Conservation (phyloP, 2,888 invertebrate genomes). For the Hypena proboscidalis region DNA sequence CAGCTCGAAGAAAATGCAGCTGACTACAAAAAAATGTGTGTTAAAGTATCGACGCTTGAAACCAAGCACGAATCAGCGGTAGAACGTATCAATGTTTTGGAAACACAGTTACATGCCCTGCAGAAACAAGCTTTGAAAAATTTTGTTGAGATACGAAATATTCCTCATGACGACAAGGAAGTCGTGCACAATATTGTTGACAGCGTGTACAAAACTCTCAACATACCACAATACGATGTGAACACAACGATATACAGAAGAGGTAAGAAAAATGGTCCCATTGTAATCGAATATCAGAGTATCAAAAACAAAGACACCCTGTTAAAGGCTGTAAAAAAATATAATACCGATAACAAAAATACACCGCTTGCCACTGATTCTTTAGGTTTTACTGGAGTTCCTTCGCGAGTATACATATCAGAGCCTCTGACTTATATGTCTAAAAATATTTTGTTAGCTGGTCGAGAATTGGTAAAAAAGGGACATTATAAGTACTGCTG, state of each 20-base stretch:
- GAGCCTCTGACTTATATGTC: background rate
- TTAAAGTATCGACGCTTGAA: too few relatives aligned
- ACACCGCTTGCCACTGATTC: background rate
- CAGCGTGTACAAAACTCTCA: too few relatives aligned
- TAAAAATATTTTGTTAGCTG: conserved; percentile 1
- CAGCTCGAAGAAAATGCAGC: too few relatives aligned
- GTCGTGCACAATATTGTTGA: too few relatives aligned
- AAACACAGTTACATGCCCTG: too few relatives aligned
- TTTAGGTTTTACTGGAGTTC: background rate
- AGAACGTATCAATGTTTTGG: too few relatives aligned
- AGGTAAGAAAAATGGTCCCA: conserved; percentile 4
- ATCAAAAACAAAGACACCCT: conserved; percentile 2
- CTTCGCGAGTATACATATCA: background rate
- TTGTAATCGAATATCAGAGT: conserved; percentile 5
- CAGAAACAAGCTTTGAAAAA: too few relatives aligned
- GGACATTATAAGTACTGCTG: conserved; percentile 9
- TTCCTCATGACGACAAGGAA: too few relatives aligned
- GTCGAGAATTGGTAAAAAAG: conserved; percentile 4
- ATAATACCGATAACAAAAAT: conserved; percentile 1
- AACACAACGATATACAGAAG: conserved; percentile 2
- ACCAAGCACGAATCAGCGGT: too few relatives aligned
- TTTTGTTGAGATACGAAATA: too few relatives aligned
- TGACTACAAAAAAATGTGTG: too few relatives aligned
- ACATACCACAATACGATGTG: background rate
- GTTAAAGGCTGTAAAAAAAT: conserved; percentile 8